A percentile compares a stretch with the other conserved stretches of the same genome.
phyloP scores from a whole-genome alignment of 2,797 vertebrate species.

The Emydoidea blandingii region DNA sequence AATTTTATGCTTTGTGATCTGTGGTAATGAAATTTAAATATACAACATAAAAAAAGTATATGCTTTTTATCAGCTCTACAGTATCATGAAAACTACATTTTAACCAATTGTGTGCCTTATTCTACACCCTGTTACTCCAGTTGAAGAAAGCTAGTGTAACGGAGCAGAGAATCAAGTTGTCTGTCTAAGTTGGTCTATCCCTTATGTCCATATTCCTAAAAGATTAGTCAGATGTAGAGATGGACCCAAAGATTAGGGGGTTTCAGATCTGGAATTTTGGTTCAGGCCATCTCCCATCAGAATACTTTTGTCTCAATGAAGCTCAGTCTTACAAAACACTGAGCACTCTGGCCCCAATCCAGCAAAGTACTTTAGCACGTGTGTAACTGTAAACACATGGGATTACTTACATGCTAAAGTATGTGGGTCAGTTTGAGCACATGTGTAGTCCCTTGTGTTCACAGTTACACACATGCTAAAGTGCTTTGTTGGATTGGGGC shows the following conservation, averaged over 20 bases:
- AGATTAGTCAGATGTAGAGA: background rate
- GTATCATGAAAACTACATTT: slow-evolving; percentile 16
- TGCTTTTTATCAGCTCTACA: slow-evolving; percentile 23
- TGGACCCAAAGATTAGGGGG: background rate
- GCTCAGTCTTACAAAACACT: background rate
- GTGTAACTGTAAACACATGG: background rate
- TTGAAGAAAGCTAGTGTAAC: slow-evolving; percentile 35
- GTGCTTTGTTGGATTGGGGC: background rate
- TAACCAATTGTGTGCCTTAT: background rate
- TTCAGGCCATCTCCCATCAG: background rate
- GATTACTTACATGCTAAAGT: background rate
- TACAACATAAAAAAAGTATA: background rate
- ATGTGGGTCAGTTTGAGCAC: background rate
- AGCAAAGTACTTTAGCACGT: background rate
- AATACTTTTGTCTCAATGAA: background rate
- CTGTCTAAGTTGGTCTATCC: background rate
- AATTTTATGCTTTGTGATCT: background rate
- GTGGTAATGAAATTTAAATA: slow-evolving; percentile 21
- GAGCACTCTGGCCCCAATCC: background rate
- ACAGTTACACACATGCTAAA: background rate
- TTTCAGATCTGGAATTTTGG: background rate
- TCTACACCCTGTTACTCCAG: background rate
- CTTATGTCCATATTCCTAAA: background rate
- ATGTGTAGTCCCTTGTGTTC: background rate
- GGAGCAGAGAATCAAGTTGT: slow-evolving; percentile 39